Conservation (phyloP, 2,888 invertebrate species). For the Torymus aiolomorphi region DNA sequence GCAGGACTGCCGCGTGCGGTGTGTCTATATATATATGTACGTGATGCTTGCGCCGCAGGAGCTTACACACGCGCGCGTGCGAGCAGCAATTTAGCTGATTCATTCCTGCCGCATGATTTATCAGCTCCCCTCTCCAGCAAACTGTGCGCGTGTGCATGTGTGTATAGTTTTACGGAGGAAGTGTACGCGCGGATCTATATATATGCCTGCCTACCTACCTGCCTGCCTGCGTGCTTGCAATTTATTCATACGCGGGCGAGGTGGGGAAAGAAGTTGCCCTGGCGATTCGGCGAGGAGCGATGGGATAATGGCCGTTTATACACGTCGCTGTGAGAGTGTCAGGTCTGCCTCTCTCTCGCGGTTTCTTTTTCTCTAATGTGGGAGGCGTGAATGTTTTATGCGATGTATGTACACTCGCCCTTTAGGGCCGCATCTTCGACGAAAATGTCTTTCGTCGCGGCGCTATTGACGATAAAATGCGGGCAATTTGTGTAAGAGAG, state of each 20-base stretch:
- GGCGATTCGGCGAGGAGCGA: conserved; percentile 9
- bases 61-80: conserved; percentile 52
- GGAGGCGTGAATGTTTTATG: no score
- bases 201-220: neutral
- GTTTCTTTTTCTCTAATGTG: no score
- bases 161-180: no score
- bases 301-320: conserved; percentile 21
- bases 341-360: no score
- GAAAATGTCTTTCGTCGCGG: no score
- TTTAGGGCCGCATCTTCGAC: no score
- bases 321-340: neutral
- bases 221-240: neutral
- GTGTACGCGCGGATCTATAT: no score
- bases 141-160: neutral
- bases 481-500: no score
- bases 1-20: no score
- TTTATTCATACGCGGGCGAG: conserved; percentile 27
- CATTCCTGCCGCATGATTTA: conserved; percentile 72
- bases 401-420: no score
- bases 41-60: neutral
- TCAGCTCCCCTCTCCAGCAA: conserved; percentile 17
- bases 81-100: conserved; percentile 74
- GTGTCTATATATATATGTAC: no score
- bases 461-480: no score
- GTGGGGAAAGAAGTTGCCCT: conserved; percentile 9